These are phyloP conservation scores for Paratilapia polleni DNA, from an alignment of 2,113 vertebrate genomes.

Conservation along the genomic window DNA sequence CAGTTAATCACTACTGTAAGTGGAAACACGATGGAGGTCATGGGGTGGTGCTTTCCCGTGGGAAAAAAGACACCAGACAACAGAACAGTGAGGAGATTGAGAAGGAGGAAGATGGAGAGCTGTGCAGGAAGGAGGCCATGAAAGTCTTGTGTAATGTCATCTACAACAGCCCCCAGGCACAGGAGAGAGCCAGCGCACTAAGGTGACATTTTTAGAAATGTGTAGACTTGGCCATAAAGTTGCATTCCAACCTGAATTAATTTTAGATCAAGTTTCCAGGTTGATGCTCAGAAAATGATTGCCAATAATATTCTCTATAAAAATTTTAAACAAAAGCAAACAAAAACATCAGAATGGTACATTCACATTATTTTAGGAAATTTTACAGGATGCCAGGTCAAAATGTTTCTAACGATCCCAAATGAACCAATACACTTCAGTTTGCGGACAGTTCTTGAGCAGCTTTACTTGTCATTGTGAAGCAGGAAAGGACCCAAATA, in stretches of 20 bases:
- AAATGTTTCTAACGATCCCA: neutral
- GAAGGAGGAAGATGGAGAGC: constrained; percentile 52
- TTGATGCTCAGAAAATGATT: neutral
- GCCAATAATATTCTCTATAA: fast-evolving
- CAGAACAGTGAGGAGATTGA: constrained; percentile 49
- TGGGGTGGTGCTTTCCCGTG: constrained; percentile 28
- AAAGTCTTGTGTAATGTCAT: constrained; percentile 74
- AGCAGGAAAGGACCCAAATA: too few species aligned
- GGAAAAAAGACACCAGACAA: constrained; percentile 56
- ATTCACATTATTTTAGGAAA: neutral
- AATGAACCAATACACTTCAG: too few species aligned
- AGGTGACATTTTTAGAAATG: constrained; percentile 43
- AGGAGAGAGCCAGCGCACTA: constrained; percentile 68
- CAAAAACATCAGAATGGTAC: neutral
- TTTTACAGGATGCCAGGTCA: fast-evolving
- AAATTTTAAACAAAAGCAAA: neutral
- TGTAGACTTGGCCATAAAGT: neutral
- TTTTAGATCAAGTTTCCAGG: neutral
- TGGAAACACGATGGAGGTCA: neutral
- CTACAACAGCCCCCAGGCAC: constrained; percentile 73
- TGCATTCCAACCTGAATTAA: neutral
- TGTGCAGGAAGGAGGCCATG: constrained; percentile 71
- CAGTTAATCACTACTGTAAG: neutral
- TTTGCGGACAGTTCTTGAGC: neutral
- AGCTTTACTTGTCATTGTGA: too few species aligned